Evolutionary conservation across 2,113 vertebrate genomes (phyloP).

Genomic region (Scartelaos histophorus): DNA sequence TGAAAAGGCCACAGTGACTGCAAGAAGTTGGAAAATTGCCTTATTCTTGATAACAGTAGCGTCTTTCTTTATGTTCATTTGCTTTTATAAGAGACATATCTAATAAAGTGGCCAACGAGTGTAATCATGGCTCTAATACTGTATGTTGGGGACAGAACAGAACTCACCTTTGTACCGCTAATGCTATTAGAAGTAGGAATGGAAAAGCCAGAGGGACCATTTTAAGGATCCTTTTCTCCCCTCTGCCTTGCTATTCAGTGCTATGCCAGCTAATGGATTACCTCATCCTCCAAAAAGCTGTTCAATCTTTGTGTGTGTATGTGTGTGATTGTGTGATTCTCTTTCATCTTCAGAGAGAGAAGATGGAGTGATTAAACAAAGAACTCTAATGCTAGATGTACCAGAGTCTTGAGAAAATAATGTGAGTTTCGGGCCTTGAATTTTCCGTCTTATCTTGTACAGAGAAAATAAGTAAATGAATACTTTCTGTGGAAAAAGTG

Average conservation of each 20-base stretch:
- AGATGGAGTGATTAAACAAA: slow-evolving; percentile 69
- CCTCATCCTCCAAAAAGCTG: slow-evolving; percentile 68
- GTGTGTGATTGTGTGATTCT: slow-evolving; percentile 68
- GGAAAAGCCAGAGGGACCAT: slow-evolving; percentile 45
- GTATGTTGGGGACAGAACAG: neutral
- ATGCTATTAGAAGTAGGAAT: slow-evolving; percentile 22
- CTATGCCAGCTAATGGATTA: slow-evolving; percentile 72
- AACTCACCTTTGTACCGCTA: slow-evolving; percentile 2
- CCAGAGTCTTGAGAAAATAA: slow-evolving; percentile 56
- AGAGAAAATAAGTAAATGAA: neutral
- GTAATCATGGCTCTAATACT: neutral
- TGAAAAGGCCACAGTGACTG: neutral
- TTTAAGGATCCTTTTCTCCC: slow-evolving; percentile 15
- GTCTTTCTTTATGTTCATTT: neutral
- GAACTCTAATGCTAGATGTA: slow-evolving; percentile 54
- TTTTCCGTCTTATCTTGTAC: slow-evolving; percentile 9
- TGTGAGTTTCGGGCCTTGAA: slow-evolving; percentile 27
- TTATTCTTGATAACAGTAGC: neutral
- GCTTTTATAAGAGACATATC: neutral
- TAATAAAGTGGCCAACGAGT: neutral
- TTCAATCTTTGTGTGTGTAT: slow-evolving; percentile 59
- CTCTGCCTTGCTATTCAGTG: slow-evolving; percentile 62
- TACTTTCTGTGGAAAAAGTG: neutral
- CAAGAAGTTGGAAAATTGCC: neutral
- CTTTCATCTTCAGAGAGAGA: slow-evolving; percentile 75